Percentiles rank a stretch among this genome's conserved stretches.
phyloP scores from a whole-genome alignment of 2,113 vertebrate genomes.

The Phodopus roborovskii region DNA sequence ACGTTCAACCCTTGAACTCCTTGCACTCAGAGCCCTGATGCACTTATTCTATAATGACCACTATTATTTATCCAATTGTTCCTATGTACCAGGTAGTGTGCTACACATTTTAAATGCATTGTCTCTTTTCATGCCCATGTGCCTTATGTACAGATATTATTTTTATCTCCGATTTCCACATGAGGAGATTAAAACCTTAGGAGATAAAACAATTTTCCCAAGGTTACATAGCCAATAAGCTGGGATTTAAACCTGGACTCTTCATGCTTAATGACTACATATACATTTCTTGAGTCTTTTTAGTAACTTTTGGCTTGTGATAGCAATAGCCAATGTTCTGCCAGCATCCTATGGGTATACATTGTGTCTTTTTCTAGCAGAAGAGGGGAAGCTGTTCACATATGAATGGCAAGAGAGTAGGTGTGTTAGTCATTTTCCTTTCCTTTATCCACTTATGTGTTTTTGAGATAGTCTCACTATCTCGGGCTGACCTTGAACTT shows the following conservation, averaged over 20 bases:
- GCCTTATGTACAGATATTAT: slow-evolving; percentile 18
- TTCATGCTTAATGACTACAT: neutral
- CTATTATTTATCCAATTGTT: slow-evolving; percentile 39
- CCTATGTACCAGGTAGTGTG: neutral
- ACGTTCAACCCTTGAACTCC: neutral
- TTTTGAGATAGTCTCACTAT: neutral
- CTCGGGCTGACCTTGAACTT: neutral
- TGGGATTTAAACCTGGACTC: slow-evolving; percentile 33
- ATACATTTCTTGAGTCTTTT: neutral
- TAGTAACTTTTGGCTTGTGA: neutral
- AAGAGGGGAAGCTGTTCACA: neutral
- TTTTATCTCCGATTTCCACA: slow-evolving; percentile 49
- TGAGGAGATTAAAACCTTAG: slow-evolving; percentile 35
- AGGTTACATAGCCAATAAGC: slow-evolving; percentile 30
- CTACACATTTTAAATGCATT: neutral
- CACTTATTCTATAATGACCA: neutral
- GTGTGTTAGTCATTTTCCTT: neutral
- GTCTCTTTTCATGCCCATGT: neutral
- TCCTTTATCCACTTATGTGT: neutral
- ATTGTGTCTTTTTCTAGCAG: neutral
- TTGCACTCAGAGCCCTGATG: neutral
- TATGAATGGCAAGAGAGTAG: neutral
- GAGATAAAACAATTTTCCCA: slow-evolving; percentile 47
- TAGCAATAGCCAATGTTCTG: neutral
- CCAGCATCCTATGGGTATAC: neutral